Conservation (phyloP, 2,797 vertebrate genomes). For the Protonibea diacanthus region DNA sequence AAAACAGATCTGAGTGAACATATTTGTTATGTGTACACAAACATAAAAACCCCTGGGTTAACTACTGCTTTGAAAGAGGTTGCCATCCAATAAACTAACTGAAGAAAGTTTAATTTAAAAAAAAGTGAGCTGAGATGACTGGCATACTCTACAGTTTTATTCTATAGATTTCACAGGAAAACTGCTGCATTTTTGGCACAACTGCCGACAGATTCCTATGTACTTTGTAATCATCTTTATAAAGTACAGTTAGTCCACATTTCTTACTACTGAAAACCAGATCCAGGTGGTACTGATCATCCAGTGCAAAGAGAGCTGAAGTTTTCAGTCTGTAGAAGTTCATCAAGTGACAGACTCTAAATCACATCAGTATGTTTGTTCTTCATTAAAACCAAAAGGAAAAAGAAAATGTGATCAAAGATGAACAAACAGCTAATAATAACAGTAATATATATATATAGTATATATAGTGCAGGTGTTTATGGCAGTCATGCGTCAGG, state of each 20-base stretch:
- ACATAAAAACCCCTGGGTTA: not conserved
- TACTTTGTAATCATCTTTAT: not conserved
- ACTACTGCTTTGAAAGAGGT: not conserved
- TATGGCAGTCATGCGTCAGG: not conserved
- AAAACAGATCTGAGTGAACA: not conserved
- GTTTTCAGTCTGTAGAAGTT: not conserved
- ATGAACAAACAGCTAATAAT: not conserved
- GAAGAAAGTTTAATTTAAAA: not conserved
- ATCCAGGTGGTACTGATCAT: not conserved
- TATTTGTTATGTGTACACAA: not conserved
- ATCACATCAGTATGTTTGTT: not conserved
- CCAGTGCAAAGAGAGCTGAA: not conserved
- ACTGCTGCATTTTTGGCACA: not conserved
- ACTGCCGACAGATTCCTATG: not conserved
- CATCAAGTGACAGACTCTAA: not conserved
- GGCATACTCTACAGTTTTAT: not conserved
- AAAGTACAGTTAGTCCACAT: not conserved
- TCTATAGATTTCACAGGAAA: slow-evolving; percentile 1
- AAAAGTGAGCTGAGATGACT: not conserved
- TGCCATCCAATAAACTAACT: not conserved
- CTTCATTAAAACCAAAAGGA: not conserved
- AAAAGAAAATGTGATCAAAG: not conserved
- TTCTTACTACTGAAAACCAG: not conserved
- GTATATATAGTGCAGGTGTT: not conserved
- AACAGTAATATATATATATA: no score